Conservation (phyloP, 2,797 vertebrate genomes). For the Hapalemur alaotrensis region DNA sequence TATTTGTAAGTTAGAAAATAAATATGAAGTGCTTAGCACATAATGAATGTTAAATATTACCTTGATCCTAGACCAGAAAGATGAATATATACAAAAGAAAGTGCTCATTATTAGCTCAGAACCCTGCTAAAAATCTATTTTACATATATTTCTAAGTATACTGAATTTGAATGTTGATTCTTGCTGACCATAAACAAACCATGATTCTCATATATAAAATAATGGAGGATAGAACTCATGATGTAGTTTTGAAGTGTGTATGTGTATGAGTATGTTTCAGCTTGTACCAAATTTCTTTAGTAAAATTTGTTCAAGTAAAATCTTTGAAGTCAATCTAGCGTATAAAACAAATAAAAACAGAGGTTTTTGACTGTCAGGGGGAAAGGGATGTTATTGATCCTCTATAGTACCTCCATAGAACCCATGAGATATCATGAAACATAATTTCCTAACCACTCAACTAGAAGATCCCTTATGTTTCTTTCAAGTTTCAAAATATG, state of each 20-base stretch:
- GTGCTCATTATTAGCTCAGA: not conserved
- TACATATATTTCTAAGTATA: not conserved
- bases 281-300: not conserved
- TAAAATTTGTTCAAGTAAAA: not conserved
- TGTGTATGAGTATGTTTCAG: not conserved
- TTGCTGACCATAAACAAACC: not conserved
- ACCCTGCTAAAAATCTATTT: not conserved
- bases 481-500: not conserved
- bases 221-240: not conserved
- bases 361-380: not conserved
- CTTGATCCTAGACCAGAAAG: not conserved
- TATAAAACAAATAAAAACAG: not conserved
- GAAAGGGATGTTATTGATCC: not conserved
- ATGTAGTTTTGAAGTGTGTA: not conserved
- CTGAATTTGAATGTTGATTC: not conserved
- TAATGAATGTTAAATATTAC: not conserved
- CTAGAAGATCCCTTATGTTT: not conserved
- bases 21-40: not conserved
- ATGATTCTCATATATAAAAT: not conserved
- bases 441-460: not conserved
- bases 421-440: not conserved
- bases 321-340: not conserved
- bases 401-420: not conserved
- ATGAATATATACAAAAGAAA: not conserved
- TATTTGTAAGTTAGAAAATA: not conserved